Evolutionary conservation across 2,888 invertebrate genomes (phyloP), one percentile per base, ranked within the genome.

Genomic region (Lycia hirtaria): DNA sequence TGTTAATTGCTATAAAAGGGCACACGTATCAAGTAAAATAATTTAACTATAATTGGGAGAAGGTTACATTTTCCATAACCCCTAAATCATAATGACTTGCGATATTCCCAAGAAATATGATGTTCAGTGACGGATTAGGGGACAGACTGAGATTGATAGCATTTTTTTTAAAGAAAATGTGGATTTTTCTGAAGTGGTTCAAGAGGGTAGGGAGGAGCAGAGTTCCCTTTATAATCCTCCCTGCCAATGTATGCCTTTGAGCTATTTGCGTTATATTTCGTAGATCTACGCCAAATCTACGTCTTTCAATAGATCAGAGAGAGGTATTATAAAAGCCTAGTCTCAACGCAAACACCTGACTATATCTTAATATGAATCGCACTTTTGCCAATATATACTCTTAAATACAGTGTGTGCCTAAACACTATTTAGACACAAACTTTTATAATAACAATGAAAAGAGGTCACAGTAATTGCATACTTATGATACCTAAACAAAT

Each of bases 71-170:
- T 30, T 3, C 35, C 35, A 3, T 24, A 9, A 40, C 19, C 14
- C 24, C 9, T 24, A 19, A 35, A 35, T 12, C 19, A 10, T 7
- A 17, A 40, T 48, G 37, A 56, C 56, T 50, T 24, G 50, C 56
- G 19, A 24, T 38, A 50, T 24, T 15, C 14, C 15, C 4, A 41
- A 48, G 19, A 41, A 38, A 49, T 44, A 54, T 53, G 44, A 45
- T 45, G 22, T 15, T 33, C 24, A 35, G 40, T 54, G 60, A 60
- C 51, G 47, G 62, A 59, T 62, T 48, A 48, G 22, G 40, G 20
- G 55, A 45, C 49, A 50, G 47, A 56, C 28, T 56, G 45, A 55
- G 49, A 63, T 60, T 57, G 55, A 57, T 60, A 33, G 54, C 38
- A 32, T 26, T 54, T 32, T 20, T 44, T 38, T 20, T 15, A 55